Conservation (phyloP, 2,888 invertebrate species). For the Aleiodes alternator region DNA sequence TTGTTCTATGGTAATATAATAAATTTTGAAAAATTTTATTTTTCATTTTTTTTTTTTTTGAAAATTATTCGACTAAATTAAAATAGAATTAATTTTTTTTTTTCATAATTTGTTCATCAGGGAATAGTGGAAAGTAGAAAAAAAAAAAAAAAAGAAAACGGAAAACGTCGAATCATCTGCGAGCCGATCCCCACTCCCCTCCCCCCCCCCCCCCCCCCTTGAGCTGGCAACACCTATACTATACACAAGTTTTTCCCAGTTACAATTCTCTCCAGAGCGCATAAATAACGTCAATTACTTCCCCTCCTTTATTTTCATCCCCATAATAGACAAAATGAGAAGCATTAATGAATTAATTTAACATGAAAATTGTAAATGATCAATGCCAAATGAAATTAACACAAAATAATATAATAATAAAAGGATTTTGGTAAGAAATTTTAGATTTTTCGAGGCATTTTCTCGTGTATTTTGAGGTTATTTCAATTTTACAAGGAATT, state of each 20-base stretch:
- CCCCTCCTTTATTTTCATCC: neutral
- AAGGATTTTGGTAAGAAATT: neutral
- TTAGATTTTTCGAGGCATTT: neutral
- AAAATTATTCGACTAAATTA: too few relatives aligned
- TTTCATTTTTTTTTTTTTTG: too few relatives aligned
- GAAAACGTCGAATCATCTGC: neutral
- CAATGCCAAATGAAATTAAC: neutral
- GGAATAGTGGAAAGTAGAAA: too few relatives aligned
- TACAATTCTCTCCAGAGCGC: conserved; percentile 14
- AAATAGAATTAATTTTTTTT: too few relatives aligned
- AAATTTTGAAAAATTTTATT: too few relatives aligned
- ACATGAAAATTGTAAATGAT: neutral
- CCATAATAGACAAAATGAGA: neutral
- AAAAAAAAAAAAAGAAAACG: too few relatives aligned
- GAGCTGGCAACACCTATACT: conserved; percentile 11
- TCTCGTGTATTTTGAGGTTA: conserved; percentile 1
- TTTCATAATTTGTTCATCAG: too few relatives aligned
- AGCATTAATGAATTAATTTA: neutral
- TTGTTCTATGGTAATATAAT: too few relatives aligned
- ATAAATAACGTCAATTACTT: conserved; percentile 25
- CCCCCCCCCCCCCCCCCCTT: neutral
- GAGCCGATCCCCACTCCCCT: neutral
- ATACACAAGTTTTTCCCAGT: neutral
- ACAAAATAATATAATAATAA: neutral
- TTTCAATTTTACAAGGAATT: neutral